Evolutionary conservation across 2,113 vertebrate species (phyloP).

Genomic region (Ciconia maguari): DNA sequence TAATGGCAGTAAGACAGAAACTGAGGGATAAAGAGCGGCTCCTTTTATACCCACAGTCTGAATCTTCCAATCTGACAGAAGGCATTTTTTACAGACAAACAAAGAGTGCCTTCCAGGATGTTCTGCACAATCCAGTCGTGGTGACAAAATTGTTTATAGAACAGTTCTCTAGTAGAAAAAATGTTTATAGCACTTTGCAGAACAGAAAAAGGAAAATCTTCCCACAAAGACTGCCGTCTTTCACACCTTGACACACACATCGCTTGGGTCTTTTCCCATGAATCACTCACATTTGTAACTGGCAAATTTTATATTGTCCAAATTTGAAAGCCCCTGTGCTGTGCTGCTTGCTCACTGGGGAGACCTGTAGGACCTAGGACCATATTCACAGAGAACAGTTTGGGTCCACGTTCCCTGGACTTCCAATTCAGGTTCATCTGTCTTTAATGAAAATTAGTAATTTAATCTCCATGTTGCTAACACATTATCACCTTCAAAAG

Average conservation of each 20-base stretch:
- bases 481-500: neutral
- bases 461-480: neutral
- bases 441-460: slow-evolving; percentile 4
- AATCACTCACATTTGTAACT: neutral
- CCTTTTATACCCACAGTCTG: neutral
- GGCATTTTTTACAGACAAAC: neutral
- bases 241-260: neutral
- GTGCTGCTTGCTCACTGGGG: neutral
- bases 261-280: neutral
- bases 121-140: neutral
- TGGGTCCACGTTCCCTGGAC: neutral
- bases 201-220: neutral
- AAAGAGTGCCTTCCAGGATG: neutral
- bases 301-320: neutral
- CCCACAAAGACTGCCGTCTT: neutral
- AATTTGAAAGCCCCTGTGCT: neutral
- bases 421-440: neutral
- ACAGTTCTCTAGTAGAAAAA: neutral
- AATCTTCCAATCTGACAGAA: neutral
- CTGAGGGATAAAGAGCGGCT: neutral
- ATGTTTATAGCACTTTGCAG: neutral
- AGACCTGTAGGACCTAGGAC: neutral
- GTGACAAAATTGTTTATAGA: neutral
- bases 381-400: neutral
- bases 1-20: neutral